These are phyloP conservation scores for Cyphomyrus plagiostoma DNA, from an alignment of 2,113 vertebrate genomes.

Conservation along the genomic window DNA sequence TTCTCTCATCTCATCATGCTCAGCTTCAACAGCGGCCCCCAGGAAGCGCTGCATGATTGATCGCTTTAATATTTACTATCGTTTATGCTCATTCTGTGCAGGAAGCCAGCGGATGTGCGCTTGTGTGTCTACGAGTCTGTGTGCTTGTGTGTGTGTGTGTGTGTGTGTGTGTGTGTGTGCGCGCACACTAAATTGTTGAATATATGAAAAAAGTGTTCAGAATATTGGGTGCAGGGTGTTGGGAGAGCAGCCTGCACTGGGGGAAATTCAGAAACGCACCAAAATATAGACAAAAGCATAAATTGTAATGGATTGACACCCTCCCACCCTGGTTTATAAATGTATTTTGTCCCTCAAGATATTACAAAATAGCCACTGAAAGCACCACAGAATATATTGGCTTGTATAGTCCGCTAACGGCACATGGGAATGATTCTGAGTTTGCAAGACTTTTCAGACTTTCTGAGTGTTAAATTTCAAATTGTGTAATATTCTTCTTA, in stretches of 20 bases:
- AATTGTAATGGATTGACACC: slow-evolving; percentile 1
- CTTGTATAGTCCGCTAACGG: neutral
- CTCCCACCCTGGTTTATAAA: neutral
- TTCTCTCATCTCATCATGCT: slow-evolving; percentile 2
- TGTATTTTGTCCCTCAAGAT: neutral
- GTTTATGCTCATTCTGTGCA: slow-evolving; percentile 32
- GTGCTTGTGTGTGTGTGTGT: slow-evolving; percentile 17
- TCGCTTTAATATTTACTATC: slow-evolving; percentile 45
- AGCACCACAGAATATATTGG: neutral
- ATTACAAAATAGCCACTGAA: neutral
- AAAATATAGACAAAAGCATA: neutral
- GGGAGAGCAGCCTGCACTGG: neutral
- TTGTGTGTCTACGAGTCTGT: neutral
- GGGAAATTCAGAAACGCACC: neutral
- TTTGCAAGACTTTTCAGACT: neutral
- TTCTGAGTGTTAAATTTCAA: neutral
- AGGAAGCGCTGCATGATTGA: slow-evolving; percentile 45
- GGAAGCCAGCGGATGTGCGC: slow-evolving; percentile 33
- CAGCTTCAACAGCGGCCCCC: slow-evolving; percentile 13
- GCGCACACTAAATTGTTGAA: slow-evolving; percentile 40
- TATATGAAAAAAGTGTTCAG: slow-evolving; percentile 39
- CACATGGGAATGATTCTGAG: neutral
- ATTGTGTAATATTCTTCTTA: neutral
- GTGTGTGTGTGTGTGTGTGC: slow-evolving; percentile 32
- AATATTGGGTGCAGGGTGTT: slow-evolving; percentile 7